Conservation (phyloP, 2,113 vertebrate genomes). For the Promerops cafer region DNA sequence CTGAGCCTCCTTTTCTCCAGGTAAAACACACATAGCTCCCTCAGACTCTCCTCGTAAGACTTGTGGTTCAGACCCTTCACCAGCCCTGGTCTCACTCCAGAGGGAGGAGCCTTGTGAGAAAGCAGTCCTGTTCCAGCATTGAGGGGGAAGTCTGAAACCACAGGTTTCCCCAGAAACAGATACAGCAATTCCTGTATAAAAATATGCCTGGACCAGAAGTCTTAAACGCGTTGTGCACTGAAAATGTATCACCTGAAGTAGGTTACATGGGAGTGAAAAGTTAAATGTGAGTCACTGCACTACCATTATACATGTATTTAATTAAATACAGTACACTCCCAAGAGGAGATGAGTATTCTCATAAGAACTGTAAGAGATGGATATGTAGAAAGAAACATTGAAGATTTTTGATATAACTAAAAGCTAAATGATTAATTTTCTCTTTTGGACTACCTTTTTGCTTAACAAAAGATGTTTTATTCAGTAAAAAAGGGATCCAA, state of each 20-base stretch:
- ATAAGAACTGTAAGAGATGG: background rate
- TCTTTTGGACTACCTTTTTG: background rate
- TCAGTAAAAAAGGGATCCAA: background rate
- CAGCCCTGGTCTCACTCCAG: fast-evolving
- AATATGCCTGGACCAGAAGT: background rate
- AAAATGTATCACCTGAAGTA: background rate
- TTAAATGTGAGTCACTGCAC: background rate
- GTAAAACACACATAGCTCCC: background rate
- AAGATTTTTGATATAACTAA: background rate
- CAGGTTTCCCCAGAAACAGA: background rate
- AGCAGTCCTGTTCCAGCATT: background rate
- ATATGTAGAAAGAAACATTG: background rate
- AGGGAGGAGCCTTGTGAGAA: background rate
- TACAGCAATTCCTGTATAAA: background rate
- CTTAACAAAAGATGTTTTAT: background rate
- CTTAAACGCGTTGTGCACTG: fast-evolving
- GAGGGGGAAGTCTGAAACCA: background rate
- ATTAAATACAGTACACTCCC: background rate
- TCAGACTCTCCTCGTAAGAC: background rate
- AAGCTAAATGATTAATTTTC: background rate
- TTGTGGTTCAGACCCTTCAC: background rate
- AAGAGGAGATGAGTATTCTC: background rate
- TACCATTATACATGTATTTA: fast-evolving
- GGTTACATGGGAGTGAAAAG: background rate
- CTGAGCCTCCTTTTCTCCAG: background rate